Conservation (phyloP, 2,888 invertebrate species). For the Charanyca ferruginea region DNA sequence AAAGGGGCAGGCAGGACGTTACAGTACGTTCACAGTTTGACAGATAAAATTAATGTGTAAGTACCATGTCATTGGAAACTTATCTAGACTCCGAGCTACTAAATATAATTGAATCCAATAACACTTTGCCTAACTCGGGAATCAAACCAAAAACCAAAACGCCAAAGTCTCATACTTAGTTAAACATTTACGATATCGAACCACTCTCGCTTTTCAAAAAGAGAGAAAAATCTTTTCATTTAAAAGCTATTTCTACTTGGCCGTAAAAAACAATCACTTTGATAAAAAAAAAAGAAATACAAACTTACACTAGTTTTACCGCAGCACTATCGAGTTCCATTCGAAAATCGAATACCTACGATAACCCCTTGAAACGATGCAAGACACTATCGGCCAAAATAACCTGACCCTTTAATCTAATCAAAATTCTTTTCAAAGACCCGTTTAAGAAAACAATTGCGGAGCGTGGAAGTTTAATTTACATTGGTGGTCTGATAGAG, state of each 20-base stretch:
- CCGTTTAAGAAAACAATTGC: constrained; percentile 38
- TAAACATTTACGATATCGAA: neutral
- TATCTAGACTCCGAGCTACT: too few relatives aligned
- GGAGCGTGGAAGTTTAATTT: constrained; percentile 44
- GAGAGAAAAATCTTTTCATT: constrained; percentile 11
- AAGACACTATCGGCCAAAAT: constrained; percentile 63
- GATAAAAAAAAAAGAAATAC: constrained; percentile 26
- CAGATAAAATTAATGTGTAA: too few relatives aligned
- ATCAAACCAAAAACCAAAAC: neutral
- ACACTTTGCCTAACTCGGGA: too few relatives aligned
- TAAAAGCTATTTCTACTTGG: constrained; percentile 21
- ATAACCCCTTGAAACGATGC: constrained; percentile 70
- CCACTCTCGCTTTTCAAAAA: constrained; percentile 5
- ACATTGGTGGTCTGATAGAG: constrained; percentile 59
- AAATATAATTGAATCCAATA: too few relatives aligned
- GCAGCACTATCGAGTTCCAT: constrained; percentile 60
- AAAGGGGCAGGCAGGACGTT: too few relatives aligned
- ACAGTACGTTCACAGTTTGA: too few relatives aligned
- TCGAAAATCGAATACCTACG: constrained; percentile 67
- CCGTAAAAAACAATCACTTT: constrained; percentile 40
- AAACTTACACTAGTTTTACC: constrained; percentile 56
- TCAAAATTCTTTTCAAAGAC: constrained; percentile 36
- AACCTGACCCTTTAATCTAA: constrained; percentile 54
- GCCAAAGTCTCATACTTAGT: neutral
- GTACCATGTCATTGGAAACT: too few relatives aligned